Evolutionary conservation across 1,140 invertebrate genomes (phyloP), one percentile per base, ranked within the genome.

Genomic region (Chironomus tepperi): DNA sequence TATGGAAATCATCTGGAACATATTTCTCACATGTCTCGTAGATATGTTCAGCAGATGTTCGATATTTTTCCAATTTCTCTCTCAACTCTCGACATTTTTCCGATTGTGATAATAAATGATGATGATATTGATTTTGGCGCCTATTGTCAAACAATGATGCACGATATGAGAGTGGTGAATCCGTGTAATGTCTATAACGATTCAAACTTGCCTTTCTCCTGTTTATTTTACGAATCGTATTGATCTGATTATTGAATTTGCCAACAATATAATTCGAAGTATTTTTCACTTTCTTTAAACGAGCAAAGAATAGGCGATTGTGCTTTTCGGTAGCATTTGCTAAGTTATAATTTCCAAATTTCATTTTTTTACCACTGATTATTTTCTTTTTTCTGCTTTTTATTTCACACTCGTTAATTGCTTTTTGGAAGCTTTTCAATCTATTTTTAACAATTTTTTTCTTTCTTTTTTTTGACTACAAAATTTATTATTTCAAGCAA

Each of bases 291-390:
- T 78, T 78, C 73, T 76, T 76, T 74, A 80, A 74, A 7, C 77
- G 78, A 74, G 80, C 77, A 57, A 79, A 70, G 19, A 70, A 19
- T 21, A 19, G 18, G 19, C 65, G 57, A 70, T 81, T 83, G 75
- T 83, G 79, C 73, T 79, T 77, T 74, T 86, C 84, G 64, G 85
- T 84, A 74, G 83, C 84, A 80, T 85, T 86, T 76, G 84, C 79
- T 67, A 87, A 81, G 82, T 85, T 83, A 79, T 87, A 87, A 81
- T 86, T 86, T 77, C 86, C 85, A 82, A 86, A 83, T 79, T 86
- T 86, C 86, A 87, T 87, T 77, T 74, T 77, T 74, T 43, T 70
- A 57, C 47, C n/a, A 57, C 47, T 57, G n/a, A 10, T 15, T 12
- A n/a, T n/a, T 57, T 57, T 57, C 47, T 57, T 57, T 57, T 57